Evolutionary conservation across 2,888 invertebrate species (phyloP), one percentile per base, ranked within the genome.

Genomic region (Digitonthophagus gazella): DNA sequence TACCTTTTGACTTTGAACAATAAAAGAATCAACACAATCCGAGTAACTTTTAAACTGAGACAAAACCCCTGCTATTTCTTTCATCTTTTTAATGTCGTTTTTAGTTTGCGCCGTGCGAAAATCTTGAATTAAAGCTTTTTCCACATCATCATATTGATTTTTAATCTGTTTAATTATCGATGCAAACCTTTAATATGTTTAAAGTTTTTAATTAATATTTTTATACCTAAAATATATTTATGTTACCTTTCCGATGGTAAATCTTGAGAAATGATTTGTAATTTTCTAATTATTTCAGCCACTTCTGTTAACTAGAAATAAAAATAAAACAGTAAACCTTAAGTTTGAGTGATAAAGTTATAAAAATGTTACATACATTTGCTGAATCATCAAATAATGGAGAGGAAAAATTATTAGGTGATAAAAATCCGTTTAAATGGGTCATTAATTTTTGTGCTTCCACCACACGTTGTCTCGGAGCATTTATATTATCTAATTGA

Each of bases 31-130:
- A 65, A 99, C 91, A 83, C 98, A 98, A 75, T 96, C 94, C 0
- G 95, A 93, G 82, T 98, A 98, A 1, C 97, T 95, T 85, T 97
- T 98, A 79, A 99, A 99, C 78, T 98, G 95, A 0, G 95, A 93
- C 77, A 99, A 85, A 63, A 98, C 93, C 66, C 88, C 89, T 0
- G 98, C 97, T 73, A 98, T 90, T 76, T 95, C 93, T 78, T 94
- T 96, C 98, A 99, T 98, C 76, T 93, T 89, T 44, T 87, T 86
- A 74, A 91, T 89, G 80, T 98, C 94, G 74, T 93, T 92, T 71
- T 90, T 89, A 73, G 91, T 90, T 79, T 98, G 97, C 0, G 96
- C 95, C 68, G 90, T 88, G 0, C 93, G 93, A 85, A 99, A 99
- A 80, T 98, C 97, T 78, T 97, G 96, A 72, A 98, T 97, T 5